Base-by-base conservation (phyloP, 2,113 vertebrate genomes). In the Lethenteron reissneri region DNA sequence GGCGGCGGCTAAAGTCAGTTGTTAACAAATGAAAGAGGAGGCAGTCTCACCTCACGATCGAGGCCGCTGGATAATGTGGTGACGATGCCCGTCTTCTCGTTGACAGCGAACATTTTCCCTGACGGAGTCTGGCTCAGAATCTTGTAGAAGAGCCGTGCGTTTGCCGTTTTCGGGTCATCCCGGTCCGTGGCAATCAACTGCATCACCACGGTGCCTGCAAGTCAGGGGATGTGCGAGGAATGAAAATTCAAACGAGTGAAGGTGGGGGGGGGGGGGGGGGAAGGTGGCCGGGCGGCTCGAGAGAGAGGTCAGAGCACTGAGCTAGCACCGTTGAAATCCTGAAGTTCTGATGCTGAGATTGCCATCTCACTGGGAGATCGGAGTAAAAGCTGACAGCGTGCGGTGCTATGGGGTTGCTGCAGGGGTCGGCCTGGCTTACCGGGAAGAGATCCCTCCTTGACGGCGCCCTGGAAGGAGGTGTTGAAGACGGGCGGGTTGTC, bases 51-150 rank as follows among this genome's bases (percentile, higher is more conserved):
- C 64, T 68, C 64, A 11, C 64, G 64, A 11, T 68, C 64, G n/a
- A 68, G 11, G n/a, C 64, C 64, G 10, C n/a, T 10, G 25, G 64
- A n/a, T 25, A 11, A n/a, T 25, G 25, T 25, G 10, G 64, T 68
- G n/a, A 68, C n/a, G 9, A 25, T 68, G n/a, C 64, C 64, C 64
- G 64, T 68, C 64, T 68, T 68, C 64, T 68, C 8, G 25, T 68
- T 25, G n/a, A 68, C n/a, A 68, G 64, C 10, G 64, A 68, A 68
- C 64, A 68, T 10, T 17, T 68, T 68, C 10, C 64, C 25, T n/a
- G 64, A 10, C 11, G 64, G 64, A 25, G 10, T 68, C 25, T 68
- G 64, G n/a, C 64, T 25, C n/a, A 68, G 9, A 25, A 68, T n/a
- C 64, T 25, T n/a, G 25, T 68, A 68, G 64, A 68, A 8, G n/a